Evolutionary conservation across 2,113 vertebrate genomes (phyloP), one percentile per base, ranked within the genome.

Genomic region (Larimichthys crocea): DNA sequence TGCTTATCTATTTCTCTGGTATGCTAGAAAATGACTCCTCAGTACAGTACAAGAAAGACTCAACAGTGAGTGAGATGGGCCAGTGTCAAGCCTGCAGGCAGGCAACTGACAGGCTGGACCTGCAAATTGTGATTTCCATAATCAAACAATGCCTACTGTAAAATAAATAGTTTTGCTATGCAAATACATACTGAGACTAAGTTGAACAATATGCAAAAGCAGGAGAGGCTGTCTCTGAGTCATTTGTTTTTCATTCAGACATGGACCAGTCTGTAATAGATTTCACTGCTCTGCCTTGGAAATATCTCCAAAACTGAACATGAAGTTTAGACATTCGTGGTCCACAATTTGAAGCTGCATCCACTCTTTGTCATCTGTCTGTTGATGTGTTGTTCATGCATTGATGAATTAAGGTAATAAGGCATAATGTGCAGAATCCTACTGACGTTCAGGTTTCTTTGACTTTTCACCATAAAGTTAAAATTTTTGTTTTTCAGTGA

Each of bases 1-100:
- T 73, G 35, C 49, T 84, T 62, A 77, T 82, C 82, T 42, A 7
- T 83, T 42, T 66, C 53, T 62, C 52, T 65, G 74, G 65, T 86
- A 79, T 62, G 57, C 29, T 35, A 46, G 46, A 55, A 72, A 74
- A 76, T 62, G 1, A 67, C 19, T 60, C 12, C 57, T 62, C 44
- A 6, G 29, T 26, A 14, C 35, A 9, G 29, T 26, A 14, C 35
- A 9, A 44, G 5, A 60, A 16, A 68, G 48, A 60, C 50, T 61
- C 19, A n/a, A 48, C 26, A 67, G 26, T 10, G 57, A 24, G 24
- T 6, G 76, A 50, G 62, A 15, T 31, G 49, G 31, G 22, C 35
- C 53, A 7, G 22, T 8, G 62, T 50, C 29, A n/a, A 59, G 15
- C 22, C 6, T 50, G 35, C 40, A 79, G 53, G 22, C 59, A 62